Evolutionary conservation across 2,888 invertebrate species (phyloP).

Genomic region (Drosophila yooni): DNA sequence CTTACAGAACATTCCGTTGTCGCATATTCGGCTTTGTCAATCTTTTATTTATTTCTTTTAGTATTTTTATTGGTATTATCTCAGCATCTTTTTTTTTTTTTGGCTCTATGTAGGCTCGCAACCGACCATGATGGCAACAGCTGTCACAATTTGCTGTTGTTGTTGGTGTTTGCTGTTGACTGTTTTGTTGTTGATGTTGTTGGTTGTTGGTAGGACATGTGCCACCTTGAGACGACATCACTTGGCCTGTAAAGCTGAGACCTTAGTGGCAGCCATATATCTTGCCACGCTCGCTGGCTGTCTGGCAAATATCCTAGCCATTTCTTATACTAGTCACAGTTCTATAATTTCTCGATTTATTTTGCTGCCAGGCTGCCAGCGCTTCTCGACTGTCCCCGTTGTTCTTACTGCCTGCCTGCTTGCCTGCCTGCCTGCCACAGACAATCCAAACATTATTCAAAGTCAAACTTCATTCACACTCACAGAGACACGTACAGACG

Average conservation of each 20-base stretch:
- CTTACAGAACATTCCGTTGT: constrained; percentile 46
- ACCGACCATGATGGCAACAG: constrained; percentile 62
- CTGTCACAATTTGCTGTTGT: constrained; percentile 58
- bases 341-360: constrained; percentile 81
- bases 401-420: constrained; percentile 37
- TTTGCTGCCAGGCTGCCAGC: constrained; percentile 53
- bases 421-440: constrained; percentile 73
- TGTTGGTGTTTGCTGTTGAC: constrained; percentile 36
- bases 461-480: constrained; percentile 81
- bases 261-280: constrained; percentile 72
- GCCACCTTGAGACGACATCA: constrained; percentile 69
- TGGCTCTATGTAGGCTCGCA: constrained; percentile 21
- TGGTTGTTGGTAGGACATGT: constrained; percentile 59
- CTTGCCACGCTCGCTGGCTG: constrained; percentile 70
- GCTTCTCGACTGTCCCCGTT: constrained; percentile 30
- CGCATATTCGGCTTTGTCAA: constrained; percentile 49
- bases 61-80: constrained; percentile 64
- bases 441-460: constrained; percentile 81
- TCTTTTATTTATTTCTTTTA: constrained; percentile 35
- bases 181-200: constrained; percentile 28
- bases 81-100: constrained; percentile 34
- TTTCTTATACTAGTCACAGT: constrained; percentile 81
- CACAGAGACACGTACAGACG: constrained; percentile 20
- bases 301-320: constrained; percentile 73
- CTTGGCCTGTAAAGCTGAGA: constrained; percentile 30